These are phyloP conservation scores for mouse (Mus musculus) DNA, from an alignment of 2,113 vertebrate genomes.

Conservation along the genomic window DNA sequence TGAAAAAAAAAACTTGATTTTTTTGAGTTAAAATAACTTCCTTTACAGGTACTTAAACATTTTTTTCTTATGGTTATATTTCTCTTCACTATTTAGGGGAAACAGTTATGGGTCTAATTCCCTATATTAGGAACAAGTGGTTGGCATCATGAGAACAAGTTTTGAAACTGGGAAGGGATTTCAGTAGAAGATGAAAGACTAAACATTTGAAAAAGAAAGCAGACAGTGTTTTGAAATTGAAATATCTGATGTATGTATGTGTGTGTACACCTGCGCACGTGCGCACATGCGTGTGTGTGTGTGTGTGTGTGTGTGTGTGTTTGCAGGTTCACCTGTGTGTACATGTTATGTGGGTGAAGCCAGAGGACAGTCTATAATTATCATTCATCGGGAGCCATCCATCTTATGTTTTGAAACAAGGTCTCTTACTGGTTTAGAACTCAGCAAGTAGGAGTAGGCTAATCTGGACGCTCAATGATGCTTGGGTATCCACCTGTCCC, in stretches of 20 bases:
- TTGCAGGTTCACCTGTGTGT: not conserved
- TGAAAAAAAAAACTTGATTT: slow-evolving; percentile 32
- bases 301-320: not conserved
- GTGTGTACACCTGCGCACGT: not conserved
- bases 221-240: not conserved
- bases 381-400: not conserved
- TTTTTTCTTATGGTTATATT: not conserved
- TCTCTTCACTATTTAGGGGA: slow-evolving; percentile 32
- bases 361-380: too few relatives aligned
- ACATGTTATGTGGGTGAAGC: not conserved
- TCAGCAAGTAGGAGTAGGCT: not conserved
- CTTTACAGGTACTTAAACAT: not conserved
- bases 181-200: not conserved
- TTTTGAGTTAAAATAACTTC: slow-evolving; percentile 40
- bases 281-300: not conserved
- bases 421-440: not conserved
- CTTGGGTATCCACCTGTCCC: not conserved
- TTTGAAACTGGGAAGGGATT: slow-evolving; percentile 7
- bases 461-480: not conserved
- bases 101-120: slow-evolving; percentile 38
- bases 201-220: not conserved
- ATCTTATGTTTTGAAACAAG: not conserved
- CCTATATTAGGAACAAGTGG: slow-evolving; percentile 1
- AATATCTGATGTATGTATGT: not conserved
- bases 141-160: not conserved